Percentiles rank a stretch among this genome's conserved stretches.
Conservation (phyloP, 2,797 vertebrate species). For the Knipowitschia caucasica region DNA sequence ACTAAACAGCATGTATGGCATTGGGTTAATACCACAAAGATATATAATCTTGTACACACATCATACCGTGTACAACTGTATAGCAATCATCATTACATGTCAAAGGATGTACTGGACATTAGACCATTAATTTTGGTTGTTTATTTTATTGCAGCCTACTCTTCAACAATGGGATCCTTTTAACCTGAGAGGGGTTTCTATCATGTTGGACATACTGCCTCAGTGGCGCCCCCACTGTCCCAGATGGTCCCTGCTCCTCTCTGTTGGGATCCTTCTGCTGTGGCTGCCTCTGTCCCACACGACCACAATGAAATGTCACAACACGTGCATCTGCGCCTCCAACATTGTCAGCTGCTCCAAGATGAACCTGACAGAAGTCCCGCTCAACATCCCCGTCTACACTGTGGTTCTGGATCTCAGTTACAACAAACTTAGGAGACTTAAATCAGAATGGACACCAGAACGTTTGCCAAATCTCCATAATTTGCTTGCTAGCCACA, state of each 20-base stretch:
- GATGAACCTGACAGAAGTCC: constrained; percentile 80
- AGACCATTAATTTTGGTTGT: constrained; percentile 13
- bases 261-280: constrained; percentile 50
- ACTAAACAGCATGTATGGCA: background rate
- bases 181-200: constrained; percentile 45
- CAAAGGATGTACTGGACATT: background rate
- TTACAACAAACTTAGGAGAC: constrained; percentile 83
- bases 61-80: too few relatives aligned
- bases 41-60: too few relatives aligned
- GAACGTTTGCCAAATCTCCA: constrained; percentile 83
- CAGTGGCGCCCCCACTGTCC: constrained; percentile 37
- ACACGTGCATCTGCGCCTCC: constrained; percentile 90
- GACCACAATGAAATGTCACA: constrained; percentile 78
- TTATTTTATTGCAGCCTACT: constrained; percentile 51
- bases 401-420: constrained; percentile 88
- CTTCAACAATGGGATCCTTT: constrained; percentile 49
- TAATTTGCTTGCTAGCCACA: constrained; percentile 90
- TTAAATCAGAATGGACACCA: constrained; percentile 86
- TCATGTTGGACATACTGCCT: constrained; percentile 62
- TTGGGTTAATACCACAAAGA: background rate
- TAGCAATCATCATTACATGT: too few relatives aligned
- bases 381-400: constrained; percentile 81
- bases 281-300: constrained; percentile 52
- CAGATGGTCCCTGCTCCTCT: constrained; percentile 51
- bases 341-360: constrained; percentile 97